Evolutionary conservation across 2,113 vertebrate species (phyloP).

Genomic region (Plectropomus leopardus): DNA sequence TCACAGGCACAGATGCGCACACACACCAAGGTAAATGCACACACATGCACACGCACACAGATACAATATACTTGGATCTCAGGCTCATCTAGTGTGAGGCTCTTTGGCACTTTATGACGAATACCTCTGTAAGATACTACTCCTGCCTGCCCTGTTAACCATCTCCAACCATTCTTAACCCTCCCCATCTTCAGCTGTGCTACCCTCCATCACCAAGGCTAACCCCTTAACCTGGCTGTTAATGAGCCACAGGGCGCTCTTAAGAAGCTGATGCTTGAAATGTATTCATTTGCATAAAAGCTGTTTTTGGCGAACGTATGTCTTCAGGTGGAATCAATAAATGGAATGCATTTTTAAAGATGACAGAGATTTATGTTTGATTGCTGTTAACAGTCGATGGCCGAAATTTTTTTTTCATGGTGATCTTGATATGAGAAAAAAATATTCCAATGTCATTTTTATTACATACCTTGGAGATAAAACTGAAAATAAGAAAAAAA

Average conservation of each 20-base stretch:
- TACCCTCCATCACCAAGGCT: slow-evolving; percentile 17
- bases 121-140: slow-evolving; percentile 72
- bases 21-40: slow-evolving; percentile 17
- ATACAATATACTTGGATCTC: slow-evolving; percentile 55
- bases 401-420: slow-evolving; percentile 44
- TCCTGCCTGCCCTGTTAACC: slow-evolving; percentile 51
- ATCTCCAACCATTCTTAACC: not conserved
- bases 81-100: slow-evolving; percentile 69
- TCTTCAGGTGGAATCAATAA: slow-evolving; percentile 66
- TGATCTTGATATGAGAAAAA: slow-evolving; percentile 53
- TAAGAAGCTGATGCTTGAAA: slow-evolving; percentile 64
- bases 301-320: slow-evolving; percentile 37
- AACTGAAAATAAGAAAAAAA: slow-evolving; percentile 47
- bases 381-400: slow-evolving; percentile 53
- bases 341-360: slow-evolving; percentile 71
- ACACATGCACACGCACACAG: slow-evolving; percentile 15
- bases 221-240: slow-evolving; percentile 24
- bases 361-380: slow-evolving; percentile 65
- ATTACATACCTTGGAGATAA: slow-evolving; percentile 60
- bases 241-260: slow-evolving; percentile 49
- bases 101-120: slow-evolving; percentile 82
- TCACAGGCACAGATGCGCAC: slow-evolving; percentile 15
- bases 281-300: slow-evolving; percentile 70
- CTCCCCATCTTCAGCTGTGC: slow-evolving; percentile 14
- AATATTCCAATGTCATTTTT: slow-evolving; percentile 65